Evolutionary conservation across 2,888 invertebrate genomes (phyloP), one percentile per base, ranked within the genome.

Genomic region (Meganola albula): DNA sequence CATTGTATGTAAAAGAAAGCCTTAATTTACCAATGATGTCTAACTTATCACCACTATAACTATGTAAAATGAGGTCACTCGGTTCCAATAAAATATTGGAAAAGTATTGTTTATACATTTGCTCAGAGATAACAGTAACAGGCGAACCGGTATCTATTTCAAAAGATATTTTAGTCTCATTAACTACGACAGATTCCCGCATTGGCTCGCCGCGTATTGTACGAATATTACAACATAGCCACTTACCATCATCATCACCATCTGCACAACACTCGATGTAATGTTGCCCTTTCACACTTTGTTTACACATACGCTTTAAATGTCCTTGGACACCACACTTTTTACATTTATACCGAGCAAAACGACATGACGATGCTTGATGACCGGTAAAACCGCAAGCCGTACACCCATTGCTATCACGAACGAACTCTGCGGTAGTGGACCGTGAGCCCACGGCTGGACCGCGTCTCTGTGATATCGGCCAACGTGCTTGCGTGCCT

Each of bases 281-380:
- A n/a, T 24, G 23, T 24, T 24, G 23, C 9, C 7, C 4, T 13
- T 16, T 18, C 10, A 20, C 7, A 3, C 3, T 24, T 12, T 11
- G 5, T 13, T 18, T 18, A 18, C 24, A 24, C 30, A 31, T 18
- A 7, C 24, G 16, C 7, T 24, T 24, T 7, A 31, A 18, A 12
- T 31, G 30, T 1, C 30, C 30, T 16, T 24, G 16, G 12, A 12
- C 21, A 12, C 33, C 27, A 10, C 33, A 33, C 14, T 22, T 27
- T 13, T 16, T 14, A 7, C 33, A 27, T 6, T 10, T 27, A 23
- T 33, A 33, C 2, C 26, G 25, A n/a, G 7, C 22, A 10, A 27
- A 27, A 1, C 27, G 26, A 18, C 27, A 33, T n/a, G n/a, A n/a
- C n/a, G 29, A 29, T 23, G 22, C 13, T 2, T 11, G 23, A 8